These are phyloP conservation scores for Marmota flaviventris DNA, from an alignment of 2,113 vertebrate genomes.

Conservation along the genomic window DNA sequence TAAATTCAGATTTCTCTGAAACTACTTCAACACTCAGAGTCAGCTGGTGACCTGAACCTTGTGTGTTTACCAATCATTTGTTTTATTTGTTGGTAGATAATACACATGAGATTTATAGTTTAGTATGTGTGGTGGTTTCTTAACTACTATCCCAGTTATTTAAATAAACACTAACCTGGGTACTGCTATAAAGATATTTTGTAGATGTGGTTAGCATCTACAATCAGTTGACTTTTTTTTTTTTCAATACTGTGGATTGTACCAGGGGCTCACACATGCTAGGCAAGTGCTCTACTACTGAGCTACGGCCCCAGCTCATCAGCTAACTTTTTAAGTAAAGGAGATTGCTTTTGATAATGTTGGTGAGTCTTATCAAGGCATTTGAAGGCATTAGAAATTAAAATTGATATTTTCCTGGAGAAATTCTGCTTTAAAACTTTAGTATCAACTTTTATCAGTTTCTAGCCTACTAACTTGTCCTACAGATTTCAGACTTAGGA, in stretches of 20 bases:
- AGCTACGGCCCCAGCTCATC: background rate
- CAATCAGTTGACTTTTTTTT: background rate
- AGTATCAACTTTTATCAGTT: background rate
- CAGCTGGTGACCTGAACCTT: background rate
- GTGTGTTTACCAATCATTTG: background rate
- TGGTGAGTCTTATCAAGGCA: background rate
- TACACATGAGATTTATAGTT: background rate
- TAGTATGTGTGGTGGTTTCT: background rate
- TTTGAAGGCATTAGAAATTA: background rate
- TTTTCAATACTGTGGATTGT: background rate
- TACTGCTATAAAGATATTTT: background rate
- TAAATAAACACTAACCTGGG: background rate
- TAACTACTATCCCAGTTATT: background rate
- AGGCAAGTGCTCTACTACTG: background rate
- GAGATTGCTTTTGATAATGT: background rate
- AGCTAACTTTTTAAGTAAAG: background rate
- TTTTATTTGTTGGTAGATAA: background rate
- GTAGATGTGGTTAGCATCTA: background rate
- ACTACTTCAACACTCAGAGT: background rate
- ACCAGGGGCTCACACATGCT: background rate
- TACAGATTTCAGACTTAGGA: background rate
- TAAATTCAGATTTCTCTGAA: background rate
- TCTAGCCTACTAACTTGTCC: background rate
- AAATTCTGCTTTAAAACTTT: background rate
- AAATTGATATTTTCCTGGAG: background rate